Conservation (phyloP, 2,113 vertebrate genomes). For the Gallinago jamesoni region DNA sequence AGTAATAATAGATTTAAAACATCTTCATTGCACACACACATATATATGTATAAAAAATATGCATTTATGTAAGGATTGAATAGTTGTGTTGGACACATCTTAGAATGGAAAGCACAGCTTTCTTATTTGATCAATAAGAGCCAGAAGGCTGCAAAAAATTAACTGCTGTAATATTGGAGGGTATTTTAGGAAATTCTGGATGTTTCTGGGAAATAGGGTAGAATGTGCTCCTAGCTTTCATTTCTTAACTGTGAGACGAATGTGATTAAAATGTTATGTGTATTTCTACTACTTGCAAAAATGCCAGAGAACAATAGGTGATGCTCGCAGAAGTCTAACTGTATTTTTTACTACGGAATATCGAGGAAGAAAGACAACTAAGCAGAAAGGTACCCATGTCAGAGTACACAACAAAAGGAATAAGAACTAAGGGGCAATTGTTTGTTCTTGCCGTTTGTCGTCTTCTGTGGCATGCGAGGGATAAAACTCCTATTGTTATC, state of each 20-base stretch:
- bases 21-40: neutral
- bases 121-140: neutral
- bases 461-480: neutral
- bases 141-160: neutral
- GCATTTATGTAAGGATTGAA: neutral
- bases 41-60: neutral
- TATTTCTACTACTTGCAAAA: neutral
- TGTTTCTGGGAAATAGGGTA: neutral
- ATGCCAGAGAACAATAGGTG: neutral
- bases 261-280: neutral
- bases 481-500: neutral
- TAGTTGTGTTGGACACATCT: neutral
- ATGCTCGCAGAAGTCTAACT: neutral
- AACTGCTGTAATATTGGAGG: neutral
- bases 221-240: neutral
- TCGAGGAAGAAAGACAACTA: neutral
- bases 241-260: neutral
- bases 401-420: neutral
- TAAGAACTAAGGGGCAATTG: neutral
- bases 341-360: neutral
- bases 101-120: neutral
- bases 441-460: neutral
- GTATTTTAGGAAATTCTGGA: neutral
- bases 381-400: too few relatives aligned
- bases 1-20: neutral